Evolutionary conservation across 2,113 vertebrate species (phyloP), one percentile per base, ranked within the genome.

Genomic region (Deroptyus accipitrinus): DNA sequence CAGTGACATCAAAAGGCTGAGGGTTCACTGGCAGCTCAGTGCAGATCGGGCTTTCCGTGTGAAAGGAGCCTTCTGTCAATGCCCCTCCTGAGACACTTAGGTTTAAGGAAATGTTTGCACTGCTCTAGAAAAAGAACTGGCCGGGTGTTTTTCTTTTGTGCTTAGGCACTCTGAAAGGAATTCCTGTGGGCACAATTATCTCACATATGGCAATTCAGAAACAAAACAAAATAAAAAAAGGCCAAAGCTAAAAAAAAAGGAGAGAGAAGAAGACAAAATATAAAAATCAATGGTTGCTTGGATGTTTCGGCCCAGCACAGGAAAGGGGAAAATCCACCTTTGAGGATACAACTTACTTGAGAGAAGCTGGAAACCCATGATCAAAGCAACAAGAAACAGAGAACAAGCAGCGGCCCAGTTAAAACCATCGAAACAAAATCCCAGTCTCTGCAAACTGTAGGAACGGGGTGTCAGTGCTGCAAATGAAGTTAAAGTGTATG

Each of bases 51-150:
- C 83, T 97, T 59, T 85, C 97, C 96, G 96, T 97, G 98, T 98
- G 98, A 98, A 98, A 98, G 97, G 97, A 97, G 95, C 88, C 93
- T 96, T 98, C 98, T 96, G 96, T 98, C 98, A 97, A 48, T 96
- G 96, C 96, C 94, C 95, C 98, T 97, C 97, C 93, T 80, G 97
- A 98, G 98, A 98, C 97, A 96, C 97, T 97, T 97, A 97, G 96
- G 96, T 98, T 98, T 98, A 98, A 98, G 96, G 98, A 98, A 98
- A 98, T 98, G 97, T 98, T 98, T 98, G 96, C 76, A 90, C 94
- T 98, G 88, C 93, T 98, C 96, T 97, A 97, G 97, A 97, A 97
- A 96, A 98, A 96, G 96, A 97, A 90, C 95, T 97, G 97, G 93
- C 95, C 4, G 80, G 91, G 89, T 98, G 97, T 98, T 98, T 98